These are phyloP conservation scores for Cyprinella venusta DNA, from an alignment of 2,797 vertebrate species.

Conservation along the genomic window DNA sequence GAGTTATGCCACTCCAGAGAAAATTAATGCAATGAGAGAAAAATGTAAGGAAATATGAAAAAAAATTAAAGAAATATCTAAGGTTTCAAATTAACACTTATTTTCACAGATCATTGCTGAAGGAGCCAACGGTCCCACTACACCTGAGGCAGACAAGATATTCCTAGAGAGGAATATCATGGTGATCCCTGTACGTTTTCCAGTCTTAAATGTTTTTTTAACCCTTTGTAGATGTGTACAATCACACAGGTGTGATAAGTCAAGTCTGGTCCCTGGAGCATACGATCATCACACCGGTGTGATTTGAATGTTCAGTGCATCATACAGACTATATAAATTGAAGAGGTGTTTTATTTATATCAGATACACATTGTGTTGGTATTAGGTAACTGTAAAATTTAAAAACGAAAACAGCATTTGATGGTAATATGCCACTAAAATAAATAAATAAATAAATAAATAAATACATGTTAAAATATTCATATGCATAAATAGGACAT, in stretches of 20 bases:
- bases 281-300: too few relatives aligned
- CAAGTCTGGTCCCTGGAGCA: too few relatives aligned
- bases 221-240: too few relatives aligned
- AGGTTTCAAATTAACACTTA: not conserved
- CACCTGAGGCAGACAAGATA: constrained; percentile 92
- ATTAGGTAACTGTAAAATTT: too few relatives aligned
- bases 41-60: too few relatives aligned
- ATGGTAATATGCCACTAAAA: not conserved
- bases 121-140: constrained; percentile 94
- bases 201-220: not conserved
- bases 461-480: not conserved
- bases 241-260: too few relatives aligned
- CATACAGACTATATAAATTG: too few relatives aligned
- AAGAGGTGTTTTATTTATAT: too few relatives aligned
- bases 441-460: not conserved
- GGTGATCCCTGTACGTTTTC: constrained; percentile 71
- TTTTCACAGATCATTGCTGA: constrained; percentile 89
- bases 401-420: not conserved
- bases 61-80: not conserved
- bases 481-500: constrained; percentile 83
- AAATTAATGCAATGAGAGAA: not conserved
- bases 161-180: constrained; percentile 94
- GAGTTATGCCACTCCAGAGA: not conserved
- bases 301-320: too few relatives aligned
- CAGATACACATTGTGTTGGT: too few relatives aligned